A percentile compares a stretch with the other conserved stretches of the same genome.
Conservation (phyloP, 2,113 vertebrate genomes). For the Psilopogon haemacephalus region DNA sequence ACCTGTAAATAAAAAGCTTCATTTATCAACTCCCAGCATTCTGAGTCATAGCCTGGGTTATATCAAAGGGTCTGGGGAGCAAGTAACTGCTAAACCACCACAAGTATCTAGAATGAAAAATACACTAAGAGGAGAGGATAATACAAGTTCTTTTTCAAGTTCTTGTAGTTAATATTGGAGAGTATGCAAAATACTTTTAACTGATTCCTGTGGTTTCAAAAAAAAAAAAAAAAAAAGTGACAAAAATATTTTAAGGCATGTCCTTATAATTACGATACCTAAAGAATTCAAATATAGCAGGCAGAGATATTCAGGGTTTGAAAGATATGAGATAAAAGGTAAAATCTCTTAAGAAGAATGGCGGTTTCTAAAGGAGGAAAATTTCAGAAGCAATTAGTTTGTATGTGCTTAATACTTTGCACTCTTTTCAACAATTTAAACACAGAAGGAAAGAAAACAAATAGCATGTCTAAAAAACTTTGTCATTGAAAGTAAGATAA, state of each 20-base stretch:
- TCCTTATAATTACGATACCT: background rate
- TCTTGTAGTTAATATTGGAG: background rate
- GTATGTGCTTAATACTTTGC: background rate
- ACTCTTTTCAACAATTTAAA: background rate
- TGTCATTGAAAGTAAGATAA: background rate
- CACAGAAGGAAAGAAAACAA: background rate
- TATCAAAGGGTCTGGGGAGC: too few species aligned
- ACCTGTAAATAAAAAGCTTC: too few species aligned
- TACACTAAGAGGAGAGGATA: background rate
- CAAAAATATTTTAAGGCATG: background rate
- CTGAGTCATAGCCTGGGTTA: too few species aligned
- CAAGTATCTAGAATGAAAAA: background rate
- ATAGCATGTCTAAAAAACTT: background rate
- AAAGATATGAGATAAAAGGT: background rate
- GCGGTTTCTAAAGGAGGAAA: background rate
- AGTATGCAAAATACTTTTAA: background rate
- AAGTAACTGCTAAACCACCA: too few species aligned
- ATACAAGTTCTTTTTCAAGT: background rate
- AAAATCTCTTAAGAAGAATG: background rate
- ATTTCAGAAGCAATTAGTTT: background rate
- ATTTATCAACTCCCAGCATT: too few species aligned
- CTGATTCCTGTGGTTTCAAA: background rate
- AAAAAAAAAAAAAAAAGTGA: background rate
- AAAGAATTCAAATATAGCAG: background rate
- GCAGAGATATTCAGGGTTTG: background rate